These are phyloP conservation scores for Muschampia plurimacula DNA, from an alignment of 2,888 invertebrate genomes.

Conservation along the genomic window DNA sequence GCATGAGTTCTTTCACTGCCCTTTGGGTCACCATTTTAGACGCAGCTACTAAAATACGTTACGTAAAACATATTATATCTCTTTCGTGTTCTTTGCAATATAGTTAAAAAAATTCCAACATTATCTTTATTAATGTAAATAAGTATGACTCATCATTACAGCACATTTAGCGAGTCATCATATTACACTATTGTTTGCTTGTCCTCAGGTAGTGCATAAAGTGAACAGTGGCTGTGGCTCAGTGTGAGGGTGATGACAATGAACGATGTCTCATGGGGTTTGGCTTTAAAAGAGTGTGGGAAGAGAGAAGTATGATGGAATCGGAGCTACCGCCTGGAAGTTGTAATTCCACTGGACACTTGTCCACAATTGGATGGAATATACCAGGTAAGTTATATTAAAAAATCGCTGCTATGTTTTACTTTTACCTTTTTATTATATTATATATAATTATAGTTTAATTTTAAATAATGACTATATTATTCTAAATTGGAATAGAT, in stretches of 20 bases:
- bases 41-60: no score
- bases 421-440: no score
- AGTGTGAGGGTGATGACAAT: constrained; percentile 59
- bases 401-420: no score
- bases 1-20: no score
- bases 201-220: constrained; percentile 26
- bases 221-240: constrained; percentile 52
- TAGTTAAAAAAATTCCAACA: background rate
- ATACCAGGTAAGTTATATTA: constrained; percentile 65
- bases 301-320: constrained; percentile 75
- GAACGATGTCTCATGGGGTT: constrained; percentile 49
- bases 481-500: no score
- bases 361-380: constrained; percentile 82
- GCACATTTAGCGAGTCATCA: background rate
- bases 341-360: constrained; percentile 82
- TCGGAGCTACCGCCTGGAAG: constrained; percentile 81
- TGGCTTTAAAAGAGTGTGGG: constrained; percentile 52
- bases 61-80: no score
- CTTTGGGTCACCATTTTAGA: no score
- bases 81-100: no score
- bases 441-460: background rate
- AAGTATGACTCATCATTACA: background rate
- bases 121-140: background rate
- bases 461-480: background rate
- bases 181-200: constrained; percentile 12